These are phyloP conservation scores for Hermodice carunculata DNA, from an alignment of 2,888 invertebrate species.

Conservation along the genomic window DNA sequence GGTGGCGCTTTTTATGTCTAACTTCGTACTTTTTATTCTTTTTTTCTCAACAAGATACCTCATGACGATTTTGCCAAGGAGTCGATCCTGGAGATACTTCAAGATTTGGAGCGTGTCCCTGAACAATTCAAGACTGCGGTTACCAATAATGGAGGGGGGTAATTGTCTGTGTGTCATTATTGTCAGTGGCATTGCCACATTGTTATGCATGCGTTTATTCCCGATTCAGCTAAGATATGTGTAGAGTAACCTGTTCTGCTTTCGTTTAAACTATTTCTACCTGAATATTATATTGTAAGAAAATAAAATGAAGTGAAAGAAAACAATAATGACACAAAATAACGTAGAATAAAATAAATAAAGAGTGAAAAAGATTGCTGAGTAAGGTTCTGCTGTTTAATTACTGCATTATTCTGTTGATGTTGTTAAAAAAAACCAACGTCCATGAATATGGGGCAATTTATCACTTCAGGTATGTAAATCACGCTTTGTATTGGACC, in stretches of 20 bases:
- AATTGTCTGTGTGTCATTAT: constrained; percentile 14
- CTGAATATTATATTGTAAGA: too few species aligned
- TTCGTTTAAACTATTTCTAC: neutral
- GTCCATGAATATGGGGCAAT: constrained; percentile 56
- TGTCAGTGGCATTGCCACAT: neutral
- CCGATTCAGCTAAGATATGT: too few species aligned
- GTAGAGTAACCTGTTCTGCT: neutral
- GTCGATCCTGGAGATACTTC: constrained; percentile 52
- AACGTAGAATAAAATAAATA: too few species aligned
- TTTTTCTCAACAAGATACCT: constrained; percentile 33
- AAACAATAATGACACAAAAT: too few species aligned
- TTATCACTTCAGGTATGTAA: constrained; percentile 49
- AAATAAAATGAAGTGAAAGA: too few species aligned
- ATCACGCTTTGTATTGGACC: constrained; percentile 61
- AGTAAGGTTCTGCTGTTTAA: too few species aligned
- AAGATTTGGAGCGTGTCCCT: constrained; percentile 50
- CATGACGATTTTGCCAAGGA: constrained; percentile 34
- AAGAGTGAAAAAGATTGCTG: too few species aligned
- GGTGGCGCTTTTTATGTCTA: too few species aligned
- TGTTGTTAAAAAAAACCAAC: too few species aligned
- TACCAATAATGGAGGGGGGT: constrained; percentile 59
- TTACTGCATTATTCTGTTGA: too few species aligned
- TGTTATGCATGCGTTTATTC: neutral
- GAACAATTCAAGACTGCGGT: constrained; percentile 41
- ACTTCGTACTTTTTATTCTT: neutral